Evolutionary conservation across 2,113 vertebrate genomes (phyloP), one percentile per base, ranked within the genome.

Genomic region (Alethe diademata): DNA sequence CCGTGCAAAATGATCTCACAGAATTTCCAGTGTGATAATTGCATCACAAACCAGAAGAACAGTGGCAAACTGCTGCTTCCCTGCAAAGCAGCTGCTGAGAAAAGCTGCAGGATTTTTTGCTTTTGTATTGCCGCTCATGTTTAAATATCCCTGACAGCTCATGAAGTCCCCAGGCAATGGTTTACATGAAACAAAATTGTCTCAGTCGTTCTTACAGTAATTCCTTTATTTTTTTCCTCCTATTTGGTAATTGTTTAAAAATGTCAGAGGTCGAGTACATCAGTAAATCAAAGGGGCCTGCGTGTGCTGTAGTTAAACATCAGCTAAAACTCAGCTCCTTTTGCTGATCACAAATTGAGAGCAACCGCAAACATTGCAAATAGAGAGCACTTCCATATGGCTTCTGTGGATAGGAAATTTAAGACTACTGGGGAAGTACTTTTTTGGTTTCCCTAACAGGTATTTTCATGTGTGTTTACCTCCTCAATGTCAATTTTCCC

Each of bases 1-100:
- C 60, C 0, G 0, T 33, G n/a, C 18, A 43, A 43, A 16, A 9
- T 28, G 9, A 5, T 18, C n/a, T 12, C 29, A 62, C 11, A 60
- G 14, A 78, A 84, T 60, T 87, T 31, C 38, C 23, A 2, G 47
- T 10, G 2, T 50, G 23, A 26, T 35, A 36, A 38, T 51, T 81
- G 7, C 6, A 50, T 48, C 48, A 47, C 38, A 75, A 51, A 71
- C 13, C 45, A 62, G 50, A 50, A 14, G 50, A 87, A 14, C 20
- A 6, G 53, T 56, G 40, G 23, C 40, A 45, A 72, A 38, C 25
- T 64, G 36, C 48, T 78, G 6, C 33, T 66, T 64, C 18, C 7
- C 14, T 60, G 60, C 19, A 58, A 51, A 62, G 48, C 24, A 78
- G 54, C 12, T 7, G 11, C 61, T 70, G 70, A 64, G 64, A 73